Conservation (phyloP, 2,888 invertebrate genomes). For the Didymodactylos carnosus region DNA sequence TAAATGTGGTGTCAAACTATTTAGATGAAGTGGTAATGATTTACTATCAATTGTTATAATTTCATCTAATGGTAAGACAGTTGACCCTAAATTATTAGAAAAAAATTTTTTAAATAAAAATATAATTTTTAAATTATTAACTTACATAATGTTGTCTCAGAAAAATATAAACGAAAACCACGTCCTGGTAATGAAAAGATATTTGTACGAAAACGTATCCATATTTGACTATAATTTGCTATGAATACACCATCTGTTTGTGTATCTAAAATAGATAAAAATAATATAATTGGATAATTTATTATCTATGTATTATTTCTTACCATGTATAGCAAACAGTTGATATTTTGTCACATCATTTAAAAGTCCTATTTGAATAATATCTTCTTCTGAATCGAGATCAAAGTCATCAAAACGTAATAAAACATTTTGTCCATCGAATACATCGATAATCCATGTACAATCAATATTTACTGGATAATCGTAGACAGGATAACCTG, state of each 20-base stretch:
- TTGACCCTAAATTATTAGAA: neutral
- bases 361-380: neutral
- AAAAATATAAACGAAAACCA: neutral
- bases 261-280: neutral
- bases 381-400: neutral
- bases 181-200: neutral
- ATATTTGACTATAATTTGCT: neutral
- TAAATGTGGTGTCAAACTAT: neutral
- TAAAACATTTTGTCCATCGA: neutral
- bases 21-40: neutral
- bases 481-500: too few relatives aligned
- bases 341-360: neutral
- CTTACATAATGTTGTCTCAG: neutral
- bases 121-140: neutral
- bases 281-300: too few relatives aligned
- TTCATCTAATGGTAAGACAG: neutral
- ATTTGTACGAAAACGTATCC: neutral
- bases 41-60: too few relatives aligned
- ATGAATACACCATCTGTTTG: neutral
- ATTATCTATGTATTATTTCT: too few relatives aligned
- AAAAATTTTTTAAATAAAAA: neutral
- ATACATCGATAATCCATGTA: neutral
- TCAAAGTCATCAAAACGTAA: neutral
- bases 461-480: too few relatives aligned
- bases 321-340: neutral